These are phyloP conservation scores for Australoheros scitulus DNA, from an alignment of 2,113 vertebrate species.

Conservation along the genomic window DNA sequence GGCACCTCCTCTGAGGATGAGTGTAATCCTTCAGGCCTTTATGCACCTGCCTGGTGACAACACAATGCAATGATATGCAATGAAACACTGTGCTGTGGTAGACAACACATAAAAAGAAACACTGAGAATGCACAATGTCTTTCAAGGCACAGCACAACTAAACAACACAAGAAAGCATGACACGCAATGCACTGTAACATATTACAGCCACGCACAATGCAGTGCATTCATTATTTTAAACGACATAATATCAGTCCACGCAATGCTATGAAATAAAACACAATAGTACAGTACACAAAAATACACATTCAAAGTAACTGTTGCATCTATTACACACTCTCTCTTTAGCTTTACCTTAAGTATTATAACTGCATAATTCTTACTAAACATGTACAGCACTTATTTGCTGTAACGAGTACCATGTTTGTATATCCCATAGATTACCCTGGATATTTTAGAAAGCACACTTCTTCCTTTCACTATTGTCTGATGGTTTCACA, in stretches of 20 bases:
- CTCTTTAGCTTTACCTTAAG: neutral
- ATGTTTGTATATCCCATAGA: neutral
- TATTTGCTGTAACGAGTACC: fast-evolving
- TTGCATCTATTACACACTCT: neutral
- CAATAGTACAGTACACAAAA: neutral
- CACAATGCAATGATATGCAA: slow-evolving; percentile 42
- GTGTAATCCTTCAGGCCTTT: slow-evolving; percentile 65
- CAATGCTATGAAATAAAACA: slow-evolving; percentile 30
- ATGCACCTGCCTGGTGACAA: slow-evolving; percentile 57
- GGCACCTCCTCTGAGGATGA: slow-evolving; percentile 58
- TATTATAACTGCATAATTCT: neutral
- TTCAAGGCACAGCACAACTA: neutral
- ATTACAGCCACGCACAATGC: slow-evolving; percentile 11
- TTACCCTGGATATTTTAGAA: neutral
- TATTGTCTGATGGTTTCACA: neutral
- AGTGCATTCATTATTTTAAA: neutral
- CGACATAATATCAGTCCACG: neutral
- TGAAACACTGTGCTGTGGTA: neutral
- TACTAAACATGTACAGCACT: neutral
- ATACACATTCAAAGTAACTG: neutral
- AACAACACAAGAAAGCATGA: neutral
- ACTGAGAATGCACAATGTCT: neutral
- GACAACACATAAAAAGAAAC: neutral
- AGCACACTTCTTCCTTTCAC: fast-evolving
- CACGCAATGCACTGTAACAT: slow-evolving; percentile 39